Evolutionary conservation across 2,797 vertebrate genomes (phyloP).

Genomic region (Notamacropus eugenii): DNA sequence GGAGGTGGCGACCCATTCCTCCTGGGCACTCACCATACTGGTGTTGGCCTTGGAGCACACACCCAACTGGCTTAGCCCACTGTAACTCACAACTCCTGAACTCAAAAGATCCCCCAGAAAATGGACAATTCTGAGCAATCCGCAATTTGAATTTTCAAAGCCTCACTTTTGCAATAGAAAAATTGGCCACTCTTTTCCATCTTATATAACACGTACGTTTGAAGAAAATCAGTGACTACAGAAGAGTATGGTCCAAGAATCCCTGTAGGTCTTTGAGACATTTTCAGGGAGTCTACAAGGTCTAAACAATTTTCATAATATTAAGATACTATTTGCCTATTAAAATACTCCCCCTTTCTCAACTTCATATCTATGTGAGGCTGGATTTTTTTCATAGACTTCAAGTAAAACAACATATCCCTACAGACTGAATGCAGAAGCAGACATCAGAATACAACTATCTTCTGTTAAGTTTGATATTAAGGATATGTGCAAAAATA

Average conservation of each 20-base stretch:
- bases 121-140: conserved; percentile 1
- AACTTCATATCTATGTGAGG: background rate
- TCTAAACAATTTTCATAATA: background rate
- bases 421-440: background rate
- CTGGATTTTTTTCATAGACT: background rate
- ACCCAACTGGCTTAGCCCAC: no score
- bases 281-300: background rate
- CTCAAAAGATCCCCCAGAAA: no score
- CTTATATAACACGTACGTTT: background rate
- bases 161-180: conserved; percentile 10
- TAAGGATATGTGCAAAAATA: no score
- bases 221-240: background rate
- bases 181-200: conserved; percentile 19
- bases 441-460: background rate
- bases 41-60: no score
- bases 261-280: background rate
- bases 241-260: background rate
- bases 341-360: background rate
- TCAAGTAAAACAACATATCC: background rate
- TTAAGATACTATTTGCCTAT: background rate
- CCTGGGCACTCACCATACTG: no score
- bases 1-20: no score
- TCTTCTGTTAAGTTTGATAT: no score
- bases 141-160: conserved; percentile 30
- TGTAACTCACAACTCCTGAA: no score